These are phyloP conservation scores for Tachycineta bicolor DNA, from an alignment of 2,113 vertebrate genomes.

Conservation along the genomic window DNA sequence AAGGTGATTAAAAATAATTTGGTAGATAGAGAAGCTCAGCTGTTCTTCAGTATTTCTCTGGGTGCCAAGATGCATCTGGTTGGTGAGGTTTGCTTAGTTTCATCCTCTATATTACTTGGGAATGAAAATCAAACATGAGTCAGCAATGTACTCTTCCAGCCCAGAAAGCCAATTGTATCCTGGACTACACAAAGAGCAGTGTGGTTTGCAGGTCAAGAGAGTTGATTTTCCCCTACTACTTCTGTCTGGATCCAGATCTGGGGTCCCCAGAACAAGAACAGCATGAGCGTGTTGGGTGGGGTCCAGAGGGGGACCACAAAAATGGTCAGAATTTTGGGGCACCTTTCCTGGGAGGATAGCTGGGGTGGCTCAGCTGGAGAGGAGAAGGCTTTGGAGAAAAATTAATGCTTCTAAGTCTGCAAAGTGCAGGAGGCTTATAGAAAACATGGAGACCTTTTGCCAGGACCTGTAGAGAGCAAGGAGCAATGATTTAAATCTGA, in stretches of 20 bases:
- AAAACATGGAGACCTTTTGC: not conserved
- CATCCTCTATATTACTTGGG: fast-evolving
- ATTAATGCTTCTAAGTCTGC: not conserved
- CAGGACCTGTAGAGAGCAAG: not conserved
- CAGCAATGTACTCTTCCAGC: not conserved
- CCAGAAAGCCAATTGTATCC: not conserved
- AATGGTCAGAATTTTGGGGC: not conserved
- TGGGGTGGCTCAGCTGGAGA: not conserved
- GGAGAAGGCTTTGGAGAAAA: fast-evolving
- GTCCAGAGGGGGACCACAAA: not conserved
- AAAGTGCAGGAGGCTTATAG: not conserved
- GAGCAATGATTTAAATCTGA: not conserved
- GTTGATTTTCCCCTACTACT: not conserved
- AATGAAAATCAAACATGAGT: not conserved
- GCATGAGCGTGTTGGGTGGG: fast-evolving
- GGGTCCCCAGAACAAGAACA: not conserved
- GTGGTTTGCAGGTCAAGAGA: not conserved
- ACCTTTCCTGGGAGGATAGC: fast-evolving
- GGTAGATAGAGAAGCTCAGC: not conserved
- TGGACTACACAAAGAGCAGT: not conserved
- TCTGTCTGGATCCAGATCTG: not conserved
- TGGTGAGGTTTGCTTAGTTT: not conserved
- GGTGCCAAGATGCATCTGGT: not conserved
- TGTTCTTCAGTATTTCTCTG: not conserved
- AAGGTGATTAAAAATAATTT: not conserved